Conservation (phyloP, 2,797 vertebrate genomes). For the Cynopterus sphinx region DNA sequence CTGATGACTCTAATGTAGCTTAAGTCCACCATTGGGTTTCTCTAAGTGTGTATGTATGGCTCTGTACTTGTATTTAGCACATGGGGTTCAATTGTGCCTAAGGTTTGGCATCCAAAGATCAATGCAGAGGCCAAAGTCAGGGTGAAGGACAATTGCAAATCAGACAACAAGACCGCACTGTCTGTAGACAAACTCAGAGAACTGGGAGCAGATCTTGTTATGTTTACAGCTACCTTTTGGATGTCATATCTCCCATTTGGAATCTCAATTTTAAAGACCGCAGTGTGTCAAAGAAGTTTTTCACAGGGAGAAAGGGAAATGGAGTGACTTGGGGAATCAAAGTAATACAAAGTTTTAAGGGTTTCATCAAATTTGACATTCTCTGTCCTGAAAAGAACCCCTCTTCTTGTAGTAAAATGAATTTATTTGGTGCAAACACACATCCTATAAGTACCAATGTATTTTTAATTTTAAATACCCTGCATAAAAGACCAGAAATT, state of each 20-base stretch:
- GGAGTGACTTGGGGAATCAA: neutral
- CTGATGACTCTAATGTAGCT: neutral
- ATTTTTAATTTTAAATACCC: neutral
- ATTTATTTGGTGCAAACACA: constrained; percentile 5
- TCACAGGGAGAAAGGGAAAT: neutral
- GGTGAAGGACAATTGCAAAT: neutral
- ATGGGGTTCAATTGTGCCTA: neutral
- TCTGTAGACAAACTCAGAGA: neutral
- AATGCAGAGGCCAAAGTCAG: neutral
- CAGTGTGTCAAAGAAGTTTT: neutral
- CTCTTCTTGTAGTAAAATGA: neutral
- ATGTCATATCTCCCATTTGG: neutral
- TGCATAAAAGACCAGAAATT: neutral
- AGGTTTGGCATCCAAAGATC: constrained; percentile 11
- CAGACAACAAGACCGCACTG: neutral
- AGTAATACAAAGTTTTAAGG: neutral
- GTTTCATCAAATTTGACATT: constrained; percentile 8
- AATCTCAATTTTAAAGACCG: neutral
- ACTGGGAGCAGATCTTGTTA: neutral
- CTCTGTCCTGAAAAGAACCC: neutral
- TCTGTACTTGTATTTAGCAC: neutral
- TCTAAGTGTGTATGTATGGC: neutral
- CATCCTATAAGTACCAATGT: neutral
- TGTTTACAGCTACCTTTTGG: neutral
- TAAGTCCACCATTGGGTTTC: neutral